Evolutionary conservation across 1,140 invertebrate species (phyloP).

Genomic region (Lepeophtheirus salmonis): DNA sequence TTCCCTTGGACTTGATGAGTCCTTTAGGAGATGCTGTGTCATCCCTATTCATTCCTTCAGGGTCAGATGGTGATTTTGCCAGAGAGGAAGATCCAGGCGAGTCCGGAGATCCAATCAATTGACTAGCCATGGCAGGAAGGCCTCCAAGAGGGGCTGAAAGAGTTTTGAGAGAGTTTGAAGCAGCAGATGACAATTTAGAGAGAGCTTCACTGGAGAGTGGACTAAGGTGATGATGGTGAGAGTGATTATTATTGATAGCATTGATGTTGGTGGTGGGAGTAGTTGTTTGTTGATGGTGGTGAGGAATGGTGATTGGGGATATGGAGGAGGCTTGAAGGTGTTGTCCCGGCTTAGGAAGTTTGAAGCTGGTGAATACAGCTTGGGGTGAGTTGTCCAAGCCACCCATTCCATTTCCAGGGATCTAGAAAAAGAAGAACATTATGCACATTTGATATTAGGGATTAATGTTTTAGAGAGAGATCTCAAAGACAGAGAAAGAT

Average conservation of each 20-base stretch:
- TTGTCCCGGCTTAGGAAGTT: conserved; percentile 46
- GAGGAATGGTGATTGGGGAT: too few species aligned
- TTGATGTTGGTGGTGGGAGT: background rate
- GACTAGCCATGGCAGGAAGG: conserved; percentile 4
- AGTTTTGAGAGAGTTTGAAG: conserved; percentile 18
- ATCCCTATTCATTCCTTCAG: conserved; percentile 9
- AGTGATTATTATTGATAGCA: background rate
- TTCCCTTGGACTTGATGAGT: conserved; percentile 79
- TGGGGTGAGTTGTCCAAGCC: conserved; percentile 35
- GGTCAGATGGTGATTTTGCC: background rate
- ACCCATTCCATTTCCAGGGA: background rate
- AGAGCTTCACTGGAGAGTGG: conserved; percentile 20
- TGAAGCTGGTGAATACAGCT: conserved; percentile 80
- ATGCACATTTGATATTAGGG: background rate
- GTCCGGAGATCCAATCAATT: conserved; percentile 6
- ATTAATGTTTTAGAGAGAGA: too few species aligned
- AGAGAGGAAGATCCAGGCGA: conserved; percentile 11
- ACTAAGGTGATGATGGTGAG: background rate
- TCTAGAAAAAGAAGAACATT: conserved; percentile 4
- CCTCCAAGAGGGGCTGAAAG: conserved; percentile 23
- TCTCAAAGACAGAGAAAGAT: too few species aligned
- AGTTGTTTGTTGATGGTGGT: background rate
- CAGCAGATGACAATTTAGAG: conserved; percentile 15
- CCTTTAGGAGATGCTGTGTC: conserved; percentile 16
- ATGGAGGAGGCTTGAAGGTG: conserved; percentile 21